Evolutionary conservation across 2,113 vertebrate species (phyloP), one percentile per base, ranked within the genome.

Genomic region (Alosa alosa): DNA sequence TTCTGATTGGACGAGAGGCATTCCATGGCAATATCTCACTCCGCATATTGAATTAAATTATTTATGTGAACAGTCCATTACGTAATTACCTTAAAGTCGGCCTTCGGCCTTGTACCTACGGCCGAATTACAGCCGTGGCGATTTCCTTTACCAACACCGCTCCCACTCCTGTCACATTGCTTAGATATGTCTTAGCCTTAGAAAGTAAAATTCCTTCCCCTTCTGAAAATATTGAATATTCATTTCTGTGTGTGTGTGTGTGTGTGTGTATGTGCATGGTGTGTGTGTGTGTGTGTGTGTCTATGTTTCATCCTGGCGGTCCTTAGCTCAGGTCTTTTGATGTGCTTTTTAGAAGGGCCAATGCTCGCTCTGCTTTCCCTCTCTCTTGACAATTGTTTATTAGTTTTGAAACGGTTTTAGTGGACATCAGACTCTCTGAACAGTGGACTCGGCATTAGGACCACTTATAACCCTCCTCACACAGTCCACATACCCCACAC

Each of bases 311-410:
- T 6, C 0, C 0, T 87, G 87, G 81, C 86, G 90, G 89, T 90
- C 93, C 91, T 91, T 89, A 90, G 89, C 86, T 88, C 78, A 22
- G 0, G 88, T 72, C 96, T 98, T 98, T 98, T n/a, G 96, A 99
- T 97, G 95, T 97, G 94, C 95, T 94, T 92, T 94, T 94, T n/a
- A 95, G 94, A 95, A 94, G 95, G 95, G 86, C 82, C 92, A 78
- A 44, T 81, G 81, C 94, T 94, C 94, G 93, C 93, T 96, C 97
- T 97, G 98, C 96, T 96, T 95, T 95, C 93, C 91, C 93, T 97
- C 95, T 93, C 83, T 88, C 89, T 93, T 96, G 97, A 97, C 97
- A 96, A 96, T 93, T 98, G 97, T 99, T 99, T 98, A 98, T 97
- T 95, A 95, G 94, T 94, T 96, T 95, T 96, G 94, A 96, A 97